Percentiles rank a stretch among this genome's conserved stretches.
Evolutionary conservation across 2,113 vertebrate species (phyloP).

Genomic region (Onychostruthus taczanowskii): DNA sequence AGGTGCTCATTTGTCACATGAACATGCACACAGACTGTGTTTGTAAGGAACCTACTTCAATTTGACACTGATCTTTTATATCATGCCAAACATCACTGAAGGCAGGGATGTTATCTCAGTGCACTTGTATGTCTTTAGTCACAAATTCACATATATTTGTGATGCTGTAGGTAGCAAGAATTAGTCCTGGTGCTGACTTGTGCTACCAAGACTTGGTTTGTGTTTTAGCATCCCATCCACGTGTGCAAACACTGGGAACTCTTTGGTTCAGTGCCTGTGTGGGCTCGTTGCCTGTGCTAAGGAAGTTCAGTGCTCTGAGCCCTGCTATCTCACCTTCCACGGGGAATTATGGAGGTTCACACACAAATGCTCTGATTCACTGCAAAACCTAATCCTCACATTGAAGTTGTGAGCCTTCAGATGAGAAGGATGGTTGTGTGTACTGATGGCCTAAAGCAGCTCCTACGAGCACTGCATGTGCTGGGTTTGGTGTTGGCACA

Average conservation of each 20-base stretch:
- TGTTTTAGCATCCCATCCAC: neutral
- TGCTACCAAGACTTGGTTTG: neutral
- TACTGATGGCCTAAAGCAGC: neutral
- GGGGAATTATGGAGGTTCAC: neutral
- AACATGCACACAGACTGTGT: rapidly evolving
- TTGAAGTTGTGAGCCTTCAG: neutral
- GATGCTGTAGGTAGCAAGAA: neutral
- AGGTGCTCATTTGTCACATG: neutral
- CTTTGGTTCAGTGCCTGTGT: neutral
- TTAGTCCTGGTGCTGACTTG: neutral
- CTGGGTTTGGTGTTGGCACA: neutral
- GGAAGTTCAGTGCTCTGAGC: neutral
- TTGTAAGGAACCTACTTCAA: neutral
- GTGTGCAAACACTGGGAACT: neutral
- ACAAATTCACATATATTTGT: neutral
- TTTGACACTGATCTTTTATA: neutral
- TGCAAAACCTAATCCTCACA: neutral
- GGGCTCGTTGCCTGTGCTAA: neutral
- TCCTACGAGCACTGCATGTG: rapidly evolving
- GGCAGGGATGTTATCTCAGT: neutral
- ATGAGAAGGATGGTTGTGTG: neutral
- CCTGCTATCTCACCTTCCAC: neutral
- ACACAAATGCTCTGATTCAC: neutral
- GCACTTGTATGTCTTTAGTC: neutral
- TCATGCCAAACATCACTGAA: neutral